Evolutionary conservation across 1,140 invertebrate species (phyloP).

Genomic region (Drosophila ercepeae): DNA sequence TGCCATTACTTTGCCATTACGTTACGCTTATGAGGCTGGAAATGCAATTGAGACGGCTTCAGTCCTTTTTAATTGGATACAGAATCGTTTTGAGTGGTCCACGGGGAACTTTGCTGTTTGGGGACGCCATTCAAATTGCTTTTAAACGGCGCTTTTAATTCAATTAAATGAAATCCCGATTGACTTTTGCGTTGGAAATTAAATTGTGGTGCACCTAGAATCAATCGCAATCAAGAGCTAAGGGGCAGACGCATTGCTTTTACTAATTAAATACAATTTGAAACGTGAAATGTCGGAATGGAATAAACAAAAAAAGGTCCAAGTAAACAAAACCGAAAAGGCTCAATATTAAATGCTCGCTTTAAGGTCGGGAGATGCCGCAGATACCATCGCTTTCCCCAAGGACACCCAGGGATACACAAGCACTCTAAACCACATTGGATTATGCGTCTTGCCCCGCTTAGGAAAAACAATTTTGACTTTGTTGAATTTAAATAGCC

Average conservation of each 20-base stretch:
- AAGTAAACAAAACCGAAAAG: not conserved
- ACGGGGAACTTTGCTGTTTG: not conserved
- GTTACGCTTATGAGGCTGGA: not conserved
- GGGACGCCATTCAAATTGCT: conserved; percentile 1
- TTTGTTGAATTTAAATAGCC: conserved; percentile 59
- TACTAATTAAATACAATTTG: not conserved
- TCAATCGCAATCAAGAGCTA: not conserved
- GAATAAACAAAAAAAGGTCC: not conserved
- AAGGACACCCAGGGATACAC: not conserved
- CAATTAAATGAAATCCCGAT: conserved; percentile 32
- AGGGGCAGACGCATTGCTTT: conserved; percentile 1
- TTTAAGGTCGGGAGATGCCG: conserved; percentile 50
- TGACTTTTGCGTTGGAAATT: conserved; percentile 3
- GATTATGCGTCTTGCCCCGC: conserved; percentile 57
- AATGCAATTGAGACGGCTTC: not conserved
- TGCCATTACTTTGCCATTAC: too few species aligned
- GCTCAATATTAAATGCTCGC: conserved; percentile 2
- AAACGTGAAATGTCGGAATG: not conserved
- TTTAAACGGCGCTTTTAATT: conserved; percentile 19
- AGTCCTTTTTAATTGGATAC: conserved; percentile 5
- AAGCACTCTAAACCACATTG: conserved; percentile 53
- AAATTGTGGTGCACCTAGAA: conserved; percentile 10
- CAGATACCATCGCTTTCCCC: conserved; percentile 11
- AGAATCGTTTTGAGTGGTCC: conserved; percentile 1
- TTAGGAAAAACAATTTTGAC: conserved; percentile 54